phyloP scores from a whole-genome alignment of 2,113 vertebrate species.

The Tachysurus fulvidraco region DNA sequence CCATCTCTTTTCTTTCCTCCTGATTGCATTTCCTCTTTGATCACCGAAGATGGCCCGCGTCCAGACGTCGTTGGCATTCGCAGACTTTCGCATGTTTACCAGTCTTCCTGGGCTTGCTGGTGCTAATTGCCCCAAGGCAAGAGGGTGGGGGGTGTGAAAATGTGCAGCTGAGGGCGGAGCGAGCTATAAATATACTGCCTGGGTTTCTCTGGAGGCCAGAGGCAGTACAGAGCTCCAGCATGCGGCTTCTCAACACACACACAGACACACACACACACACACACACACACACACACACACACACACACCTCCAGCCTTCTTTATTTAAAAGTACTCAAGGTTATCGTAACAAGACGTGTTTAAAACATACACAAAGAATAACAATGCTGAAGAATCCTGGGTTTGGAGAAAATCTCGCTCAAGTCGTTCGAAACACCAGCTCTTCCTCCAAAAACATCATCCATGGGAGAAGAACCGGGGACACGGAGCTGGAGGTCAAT shows the following conservation, averaged over 20 bases:
- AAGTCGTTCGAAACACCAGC: neutral
- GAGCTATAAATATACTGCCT: constrained; percentile 71
- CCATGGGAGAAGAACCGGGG: neutral
- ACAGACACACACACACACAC: constrained; percentile 25
- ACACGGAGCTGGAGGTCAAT: neutral
- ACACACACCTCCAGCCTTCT: constrained; percentile 12
- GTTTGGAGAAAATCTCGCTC: no score
- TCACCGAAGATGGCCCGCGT: constrained; percentile 48
- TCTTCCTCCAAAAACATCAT: neutral
- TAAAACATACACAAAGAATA: neutral
- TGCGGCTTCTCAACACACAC: constrained; percentile 22
- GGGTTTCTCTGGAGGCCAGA: constrained; percentile 57
- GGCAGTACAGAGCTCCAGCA: constrained; percentile 45
- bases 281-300: constrained; percentile 24
- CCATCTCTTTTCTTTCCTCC: constrained; percentile 34
- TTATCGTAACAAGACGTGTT: neutral
- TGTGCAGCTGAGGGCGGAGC: constrained; percentile 73
- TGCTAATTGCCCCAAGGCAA: constrained; percentile 73
- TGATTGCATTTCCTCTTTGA: constrained; percentile 32
- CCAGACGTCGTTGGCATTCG: constrained; percentile 70
- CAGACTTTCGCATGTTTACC: constrained; percentile 61
- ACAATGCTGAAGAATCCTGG: neutral
- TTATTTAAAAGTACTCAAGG: neutral
- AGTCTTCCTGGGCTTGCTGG: constrained; percentile 67
- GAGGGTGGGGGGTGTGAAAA: constrained; percentile 67